Evolutionary conservation across 2,888 invertebrate species (phyloP), one percentile per base, ranked within the genome.

Genomic region (Heterodera filipjevi): DNA sequence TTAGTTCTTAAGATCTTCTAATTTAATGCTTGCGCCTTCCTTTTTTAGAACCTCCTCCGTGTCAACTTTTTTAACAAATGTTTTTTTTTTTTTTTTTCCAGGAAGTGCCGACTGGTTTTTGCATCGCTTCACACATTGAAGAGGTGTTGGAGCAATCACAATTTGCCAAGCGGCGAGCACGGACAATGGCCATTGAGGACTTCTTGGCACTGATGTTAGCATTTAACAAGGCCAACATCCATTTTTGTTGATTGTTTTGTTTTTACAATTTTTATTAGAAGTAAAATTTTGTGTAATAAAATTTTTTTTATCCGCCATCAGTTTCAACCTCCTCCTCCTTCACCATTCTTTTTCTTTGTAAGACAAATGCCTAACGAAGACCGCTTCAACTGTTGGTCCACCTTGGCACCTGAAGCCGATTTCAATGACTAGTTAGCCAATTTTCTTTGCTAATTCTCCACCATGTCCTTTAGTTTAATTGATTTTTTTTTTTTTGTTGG

Each of bases 101-200:
- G 95, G 92, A 92, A 82, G 89, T 96, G 46, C 92, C 93, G 27
- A 92, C 92, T 82, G 92, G 94, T 89, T 94, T 96, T 90, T 93
- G 94, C 86, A 93, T 96, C 81, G 95, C 95, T 90, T 91, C 92
- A 76, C 93, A 93, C 90, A 92, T 97, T 2, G 93, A 93, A 85
- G 91, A 92, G 53, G 93, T 96, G 85, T 91, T 99, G 83, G 90
- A 90, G 79, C 92, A 92, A 77, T 92, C 84, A 64, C 92, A 92
- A 81, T 93, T 93, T 87, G 93, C 93, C 77, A 92, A 93, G 84
- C 93, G 93, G 90, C 92, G 99, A 87, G 95, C 98, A 0, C 92
- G 98, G 86, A 93, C 93, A 8, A 95, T 99, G 96, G 96, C 96
- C 89, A 93, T 94, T 84, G 97, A 98, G 91, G 97, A 99, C 90